These are phyloP conservation scores for Apamea crenata DNA, from an alignment of 2,888 invertebrate species.

Conservation along the genomic window DNA sequence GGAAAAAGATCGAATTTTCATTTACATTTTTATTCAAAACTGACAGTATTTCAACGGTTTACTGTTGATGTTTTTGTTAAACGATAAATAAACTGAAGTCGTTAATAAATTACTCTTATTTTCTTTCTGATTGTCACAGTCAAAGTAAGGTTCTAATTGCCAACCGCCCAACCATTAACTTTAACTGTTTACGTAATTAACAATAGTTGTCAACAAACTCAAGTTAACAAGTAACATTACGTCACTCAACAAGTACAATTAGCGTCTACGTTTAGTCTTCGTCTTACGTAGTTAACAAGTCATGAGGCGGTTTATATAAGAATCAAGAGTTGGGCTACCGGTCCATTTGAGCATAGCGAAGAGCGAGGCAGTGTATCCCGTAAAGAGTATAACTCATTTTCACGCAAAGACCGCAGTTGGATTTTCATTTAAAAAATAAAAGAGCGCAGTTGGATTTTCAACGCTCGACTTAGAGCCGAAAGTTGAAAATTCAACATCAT, in stretches of 20 bases:
- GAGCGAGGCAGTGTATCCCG: neutral
- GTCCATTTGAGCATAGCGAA: neutral
- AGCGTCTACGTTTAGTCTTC: slow-evolving; percentile 2
- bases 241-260: slow-evolving; percentile 3
- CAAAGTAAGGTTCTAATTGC: neutral
- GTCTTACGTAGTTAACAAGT: slow-evolving; percentile 7
- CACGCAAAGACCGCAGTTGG: neutral
- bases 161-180: neutral
- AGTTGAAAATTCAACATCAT: neutral
- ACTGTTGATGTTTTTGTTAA: neutral
- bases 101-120: neutral
- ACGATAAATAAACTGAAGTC: neutral
- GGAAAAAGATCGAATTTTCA: neutral
- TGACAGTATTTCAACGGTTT: neutral
- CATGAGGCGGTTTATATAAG: neutral
- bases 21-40: neutral
- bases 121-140: neutral
- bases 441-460: neutral
- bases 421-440: neutral
- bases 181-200: slow-evolving; percentile 30
- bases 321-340: neutral
- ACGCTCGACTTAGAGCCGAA: neutral
- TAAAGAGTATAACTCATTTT: neutral
- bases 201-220: slow-evolving; percentile 28
- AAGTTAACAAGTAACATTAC: slow-evolving; percentile 13